Conservation (phyloP, 2,113 vertebrate species). For the Limnothrissa miodon region DNA sequence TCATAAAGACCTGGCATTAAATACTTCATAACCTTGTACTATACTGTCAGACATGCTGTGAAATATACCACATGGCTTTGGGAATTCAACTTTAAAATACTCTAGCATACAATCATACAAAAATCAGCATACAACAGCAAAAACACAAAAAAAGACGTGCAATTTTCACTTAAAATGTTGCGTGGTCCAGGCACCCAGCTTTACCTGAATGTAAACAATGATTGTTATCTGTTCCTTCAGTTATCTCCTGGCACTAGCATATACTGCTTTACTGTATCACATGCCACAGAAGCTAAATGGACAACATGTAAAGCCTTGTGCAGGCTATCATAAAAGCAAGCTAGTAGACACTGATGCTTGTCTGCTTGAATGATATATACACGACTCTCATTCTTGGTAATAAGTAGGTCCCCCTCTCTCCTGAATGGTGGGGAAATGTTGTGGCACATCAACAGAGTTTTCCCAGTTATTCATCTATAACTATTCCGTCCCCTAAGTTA, state of each 20-base stretch:
- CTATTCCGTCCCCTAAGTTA: not conserved
- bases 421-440: conserved; percentile 52
- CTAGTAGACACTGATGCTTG: not conserved
- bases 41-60: conserved; percentile 5
- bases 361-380: not conserved
- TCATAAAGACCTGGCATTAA: not conserved
- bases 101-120: conserved; percentile 4
- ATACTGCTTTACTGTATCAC: not conserved
- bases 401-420: conserved; percentile 52
- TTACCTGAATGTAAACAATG: conserved; percentile 41
- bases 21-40: not conserved
- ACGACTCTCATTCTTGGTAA: not conserved
- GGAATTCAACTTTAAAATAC: not conserved
- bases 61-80: conserved; percentile 8
- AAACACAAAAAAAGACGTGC: conserved; percentile 6
- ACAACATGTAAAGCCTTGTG: not conserved
- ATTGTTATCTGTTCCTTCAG: not conserved
- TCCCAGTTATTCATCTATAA: not conserved
- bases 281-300: not conserved
- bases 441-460: not conserved
- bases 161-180: not conserved
- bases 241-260: conserved; percentile 34
- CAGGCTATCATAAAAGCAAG: not conserved
- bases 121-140: not conserved
- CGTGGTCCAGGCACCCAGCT: conserved; percentile 1